Evolutionary conservation across 2,113 vertebrate species (phyloP), one percentile per base, ranked within the genome.

Genomic region (Ceratotherium simum): DNA sequence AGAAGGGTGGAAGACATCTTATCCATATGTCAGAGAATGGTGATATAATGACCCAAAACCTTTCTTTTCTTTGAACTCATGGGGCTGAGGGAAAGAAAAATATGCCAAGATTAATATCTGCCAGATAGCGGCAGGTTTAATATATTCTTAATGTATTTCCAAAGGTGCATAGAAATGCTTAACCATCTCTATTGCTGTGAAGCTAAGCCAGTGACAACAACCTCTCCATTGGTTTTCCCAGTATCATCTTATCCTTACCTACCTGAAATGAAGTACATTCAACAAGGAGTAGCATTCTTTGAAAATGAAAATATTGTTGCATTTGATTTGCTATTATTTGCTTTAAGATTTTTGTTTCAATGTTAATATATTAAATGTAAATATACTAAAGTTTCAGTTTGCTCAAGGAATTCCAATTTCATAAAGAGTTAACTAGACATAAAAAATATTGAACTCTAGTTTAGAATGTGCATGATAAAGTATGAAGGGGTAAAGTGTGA

Each of bases 281-380:
- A n/a, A 7, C 36, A 39, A 82, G 16, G 39, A 65, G 4, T 25
- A 39, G 2, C 7, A 23, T 31, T 81, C 4, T 78, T 91, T 29
- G 5, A 79, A 87, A 64, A 64, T 64, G 7, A 69, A 70, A 23
- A 48, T 51, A 23, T 54, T n/a, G 1, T 64, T 75, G 33, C 31
- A 60, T 64, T 69, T 54, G 10, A 56, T 76, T 89, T 67, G 10
- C 14, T 76, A 18, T 18, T 73, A n/a, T 79, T 95, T 73, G 84
- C 31, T 51, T 70, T 46, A 54, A 36, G 6, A 42, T 62, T 72
- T 84, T 12, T 70, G 2, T 48, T 5, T 48, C 33, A 16, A 60
- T 46, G 25, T 36, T 82, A 39, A 27, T 27, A 36, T 51, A 31
- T 23, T 65, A 67, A 90, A 42, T 48, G 48, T 54, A 56, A 90